Evolutionary conservation across 1,140 invertebrate genomes (phyloP), one percentile per base, ranked within the genome.

Genomic region (Dolichoris vasculosae): DNA sequence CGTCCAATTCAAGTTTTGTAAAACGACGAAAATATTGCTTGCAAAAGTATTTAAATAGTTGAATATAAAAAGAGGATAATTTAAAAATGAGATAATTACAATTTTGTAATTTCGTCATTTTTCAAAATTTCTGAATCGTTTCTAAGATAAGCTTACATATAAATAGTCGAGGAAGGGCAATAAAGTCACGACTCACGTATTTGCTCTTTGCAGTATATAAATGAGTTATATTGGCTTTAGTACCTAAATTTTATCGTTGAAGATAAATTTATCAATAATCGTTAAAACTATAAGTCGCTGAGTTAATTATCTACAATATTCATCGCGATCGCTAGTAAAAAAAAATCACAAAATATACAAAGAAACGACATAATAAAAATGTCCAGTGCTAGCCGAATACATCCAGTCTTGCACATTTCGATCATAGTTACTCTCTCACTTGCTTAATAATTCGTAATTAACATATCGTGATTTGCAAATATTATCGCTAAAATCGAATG

Each of bases 321-420:
- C 64, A 71, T 23, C 35, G 75, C 81, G 63, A 86, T 67, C 43
- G 78, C 77, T 84, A 84, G 82, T 84, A 93, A 90, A 92, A n/a
- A 91, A 92, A 93, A 93, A 93, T 93, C 93, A 93, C 93, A 93
- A 93, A 93, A 93, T 93, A 93, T 93, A 93, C 92, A 93, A 91
- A 92, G 83, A 90, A 89, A 75, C 32, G 82, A 84, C 82, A 84
- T 67, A 75, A 11, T 82, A 7, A 82, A 82, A 76, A 82, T 78
- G 85, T 86, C 84, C 67, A 75, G 17, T 67, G 46, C 1, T 51
- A 59, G 35, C 32, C 59, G 48, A 67, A n/a, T 38, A 32, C 46
- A 46, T 20, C 30, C 9, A 38, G 26, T 73, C 64, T 59, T 71
- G 51, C 55, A 15, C 30, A 69, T 48, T 83, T 80, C 59, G 55